Percentiles rank a stretch among this genome's conserved stretches.
These are phyloP conservation scores for Drosophila navojoa DNA, from an alignment of 1,140 invertebrate genomes.

Conservation along the genomic window DNA sequence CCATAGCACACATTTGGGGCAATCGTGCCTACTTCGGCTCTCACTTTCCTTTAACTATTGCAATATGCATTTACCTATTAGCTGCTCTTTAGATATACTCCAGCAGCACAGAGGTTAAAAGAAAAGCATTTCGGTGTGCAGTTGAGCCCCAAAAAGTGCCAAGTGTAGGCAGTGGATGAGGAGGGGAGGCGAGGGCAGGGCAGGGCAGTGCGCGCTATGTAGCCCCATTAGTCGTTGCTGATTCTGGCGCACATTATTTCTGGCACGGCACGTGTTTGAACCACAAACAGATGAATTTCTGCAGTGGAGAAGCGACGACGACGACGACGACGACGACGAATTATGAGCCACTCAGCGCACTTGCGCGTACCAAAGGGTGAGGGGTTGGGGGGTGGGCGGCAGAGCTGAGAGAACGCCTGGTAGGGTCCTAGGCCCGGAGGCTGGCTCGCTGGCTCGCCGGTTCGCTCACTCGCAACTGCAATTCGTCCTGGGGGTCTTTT, in stretches of 20 bases:
- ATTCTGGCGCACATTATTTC: constrained; percentile 71
- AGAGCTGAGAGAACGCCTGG: background rate
- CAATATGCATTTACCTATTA: background rate
- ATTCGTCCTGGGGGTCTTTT: constrained; percentile 79
- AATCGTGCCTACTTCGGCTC: background rate
- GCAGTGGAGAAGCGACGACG: constrained; percentile 51
- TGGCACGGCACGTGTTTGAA: constrained; percentile 71
- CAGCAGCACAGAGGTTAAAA: background rate
- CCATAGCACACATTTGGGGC: constrained; percentile 25
- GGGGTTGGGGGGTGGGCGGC: background rate
- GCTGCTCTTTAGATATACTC: background rate
- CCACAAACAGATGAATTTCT: constrained; percentile 80
- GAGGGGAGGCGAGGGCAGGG: too few species aligned
- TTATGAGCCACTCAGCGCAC: constrained; percentile 75
- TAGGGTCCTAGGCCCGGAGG: constrained; percentile 28
- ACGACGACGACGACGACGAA: constrained; percentile 69
- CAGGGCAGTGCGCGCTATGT: constrained; percentile 4
- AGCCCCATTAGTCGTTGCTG: constrained; percentile 66
- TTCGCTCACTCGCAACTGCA: constrained; percentile 50
- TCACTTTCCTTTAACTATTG: background rate
- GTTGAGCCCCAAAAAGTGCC: too few species aligned
- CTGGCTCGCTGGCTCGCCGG: constrained; percentile 1
- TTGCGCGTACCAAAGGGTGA: constrained; percentile 44
- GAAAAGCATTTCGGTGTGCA: too few species aligned
- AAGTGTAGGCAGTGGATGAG: background rate